A percentile compares a stretch with the other conserved stretches of the same genome.
Conservation (phyloP, 2,113 vertebrate species). For the Gopherus evgoodei region DNA sequence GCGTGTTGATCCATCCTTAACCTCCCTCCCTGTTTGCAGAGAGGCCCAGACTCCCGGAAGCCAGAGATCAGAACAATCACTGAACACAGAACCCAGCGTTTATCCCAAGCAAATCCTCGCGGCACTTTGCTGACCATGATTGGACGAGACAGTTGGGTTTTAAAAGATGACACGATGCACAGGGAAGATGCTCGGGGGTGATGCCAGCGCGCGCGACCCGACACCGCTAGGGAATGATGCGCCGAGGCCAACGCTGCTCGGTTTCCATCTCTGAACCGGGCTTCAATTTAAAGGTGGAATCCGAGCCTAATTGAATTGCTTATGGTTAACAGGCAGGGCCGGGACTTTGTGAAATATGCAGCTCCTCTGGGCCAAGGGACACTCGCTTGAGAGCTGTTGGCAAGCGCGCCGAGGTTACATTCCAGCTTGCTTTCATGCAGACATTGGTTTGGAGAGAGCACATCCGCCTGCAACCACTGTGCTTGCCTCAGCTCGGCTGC, state of each 20-base stretch:
- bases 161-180: neutral
- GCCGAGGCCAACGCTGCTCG: neutral
- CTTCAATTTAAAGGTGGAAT: neutral
- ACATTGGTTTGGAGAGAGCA: neutral
- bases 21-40: neutral
- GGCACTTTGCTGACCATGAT: neutral
- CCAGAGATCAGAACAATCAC: neutral
- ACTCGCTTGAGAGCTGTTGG: neutral
- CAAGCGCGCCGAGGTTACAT: neutral
- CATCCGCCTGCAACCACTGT: neutral
- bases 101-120: conserved; percentile 17
- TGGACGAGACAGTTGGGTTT: neutral
- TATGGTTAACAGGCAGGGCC: neutral
- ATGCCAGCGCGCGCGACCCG: neutral
- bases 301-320: neutral
- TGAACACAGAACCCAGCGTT: neutral
- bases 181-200: neutral
- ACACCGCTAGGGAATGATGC: neutral
- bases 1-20: neutral
- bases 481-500: neutral
- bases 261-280: neutral
- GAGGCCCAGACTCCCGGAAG: neutral
- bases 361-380: neutral
- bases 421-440: neutral
- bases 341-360: neutral